Base-by-base conservation (phyloP, 2,888 invertebrate genomes). In the Athripsodes cinereus region DNA sequence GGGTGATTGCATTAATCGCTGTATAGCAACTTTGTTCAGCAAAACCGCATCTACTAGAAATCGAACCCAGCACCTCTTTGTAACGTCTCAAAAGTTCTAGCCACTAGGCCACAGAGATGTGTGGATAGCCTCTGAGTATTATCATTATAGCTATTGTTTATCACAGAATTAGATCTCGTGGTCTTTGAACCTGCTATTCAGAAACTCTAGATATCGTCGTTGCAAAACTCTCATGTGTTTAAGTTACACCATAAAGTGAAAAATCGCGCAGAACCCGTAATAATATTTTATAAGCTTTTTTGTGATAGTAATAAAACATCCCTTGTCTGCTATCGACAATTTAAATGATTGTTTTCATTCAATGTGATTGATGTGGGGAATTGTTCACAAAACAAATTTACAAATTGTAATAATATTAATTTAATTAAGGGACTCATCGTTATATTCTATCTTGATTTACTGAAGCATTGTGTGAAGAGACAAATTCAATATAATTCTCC, bases 341-440 rank as follows among this genome's bases (percentile, higher is more conserved):
- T 40, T 40, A 40, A 40, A 40, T 40, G 3, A 40, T 40, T 40
- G 40, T 40, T 40, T 40, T 40, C 40, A 40, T 40, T 40, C 40
- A 40, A 3, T 3, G 13, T 40, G 40, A 40, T 40, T 40, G 40
- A 40, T 40, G 13, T 40, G 13, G 40, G 40, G 13, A 40, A 40
- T 40, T 40, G 40, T 13, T 40, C 16, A 40, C 40, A 40, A 13
- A 40, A 40, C 40, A 40, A 40, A 13, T 40, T 40, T 40, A 40
- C 40, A 16, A 40, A n/a, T 40, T 40, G 40, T 40, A 40, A 40
- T 40, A 40, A 8, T 40, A 40, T 40, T 40, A 40, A 40, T 40
- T 40, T 40, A 40, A 40, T 40, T 40, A 40, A 13, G 40, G 5
- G 40, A 40, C 16, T 40, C 40, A n/a, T 40, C 40, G 40, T 5